A percentile compares a stretch with the other conserved stretches of the same genome.
phyloP scores from a whole-genome alignment of 1,140 invertebrate species.

The Bombus waltoni region DNA sequence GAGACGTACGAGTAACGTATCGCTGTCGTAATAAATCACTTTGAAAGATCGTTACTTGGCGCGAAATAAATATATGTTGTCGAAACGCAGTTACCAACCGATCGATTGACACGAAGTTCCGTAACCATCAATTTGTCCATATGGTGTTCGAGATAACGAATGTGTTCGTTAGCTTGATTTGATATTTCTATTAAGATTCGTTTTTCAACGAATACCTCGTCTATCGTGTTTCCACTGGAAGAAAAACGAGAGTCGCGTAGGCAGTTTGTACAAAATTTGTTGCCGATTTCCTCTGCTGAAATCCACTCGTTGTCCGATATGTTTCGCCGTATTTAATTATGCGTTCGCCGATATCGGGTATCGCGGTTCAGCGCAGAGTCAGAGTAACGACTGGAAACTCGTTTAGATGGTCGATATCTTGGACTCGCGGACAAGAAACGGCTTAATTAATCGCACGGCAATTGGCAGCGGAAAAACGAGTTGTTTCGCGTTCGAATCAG shows the following conservation, averaged over 20 bases:
- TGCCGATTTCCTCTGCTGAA: not conserved
- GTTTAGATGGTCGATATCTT: not conserved
- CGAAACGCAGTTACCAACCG: not conserved
- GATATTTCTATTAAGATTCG: too few relatives aligned
- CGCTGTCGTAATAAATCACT: not conserved
- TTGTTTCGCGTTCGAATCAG: not conserved
- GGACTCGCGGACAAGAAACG: not conserved
- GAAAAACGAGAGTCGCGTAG: not conserved
- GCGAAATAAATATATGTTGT: not conserved
- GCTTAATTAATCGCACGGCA: constrained; percentile 2
- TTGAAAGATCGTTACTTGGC: not conserved
- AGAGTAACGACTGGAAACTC: not conserved
- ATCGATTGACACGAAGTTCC: not conserved
- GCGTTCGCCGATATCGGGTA: not conserved
- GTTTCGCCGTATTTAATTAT: constrained; percentile 3
- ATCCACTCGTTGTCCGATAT: not conserved
- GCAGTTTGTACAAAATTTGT: not conserved
- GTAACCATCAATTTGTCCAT: not conserved
- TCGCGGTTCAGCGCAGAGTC: not conserved
- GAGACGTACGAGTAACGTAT: not conserved
- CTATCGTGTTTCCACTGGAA: too few relatives aligned
- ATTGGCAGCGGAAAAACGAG: not conserved
- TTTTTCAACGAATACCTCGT: too few relatives aligned
- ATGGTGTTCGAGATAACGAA: too few relatives aligned
- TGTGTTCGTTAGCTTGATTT: too few relatives aligned